These are phyloP conservation scores for Sinotaia quadrata DNA, from an alignment of 2,888 invertebrate species.

Conservation along the genomic window DNA sequence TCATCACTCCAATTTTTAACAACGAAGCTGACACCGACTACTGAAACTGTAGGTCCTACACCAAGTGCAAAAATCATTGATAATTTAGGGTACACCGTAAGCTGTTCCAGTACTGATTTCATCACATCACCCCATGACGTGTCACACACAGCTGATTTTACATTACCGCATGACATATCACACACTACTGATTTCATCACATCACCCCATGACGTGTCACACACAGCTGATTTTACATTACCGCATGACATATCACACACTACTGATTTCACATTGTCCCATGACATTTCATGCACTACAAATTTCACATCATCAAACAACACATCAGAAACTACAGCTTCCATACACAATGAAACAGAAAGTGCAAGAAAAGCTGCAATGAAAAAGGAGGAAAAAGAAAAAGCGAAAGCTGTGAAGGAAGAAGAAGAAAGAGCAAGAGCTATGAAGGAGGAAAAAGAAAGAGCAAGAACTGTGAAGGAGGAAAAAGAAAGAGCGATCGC, in stretches of 20 bases:
- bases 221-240: not conserved
- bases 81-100: no score
- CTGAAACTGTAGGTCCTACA: no score
- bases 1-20: no score
- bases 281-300: constrained; percentile 3
- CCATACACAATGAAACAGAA: no score
- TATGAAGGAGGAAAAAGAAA: constrained; percentile 22
- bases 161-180: not conserved
- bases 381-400: constrained; percentile 22
- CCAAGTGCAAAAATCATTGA: no score
- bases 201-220: no score
- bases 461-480: constrained; percentile 16
- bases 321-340: no score
- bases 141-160: not conserved
- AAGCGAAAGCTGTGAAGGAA: constrained; percentile 15
- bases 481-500: constrained; percentile 22
- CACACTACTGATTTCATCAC: no score
- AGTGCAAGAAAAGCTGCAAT: constrained; percentile 16
- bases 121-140: no score
- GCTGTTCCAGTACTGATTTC: no score
- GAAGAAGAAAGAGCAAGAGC: constrained; percentile 14
- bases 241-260: not conserved
- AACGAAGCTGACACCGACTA: no score
- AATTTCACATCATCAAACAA: no score
- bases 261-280: not conserved